phyloP scores from a whole-genome alignment of 2,113 vertebrate genomes.

The Calidris pugnax region DNA sequence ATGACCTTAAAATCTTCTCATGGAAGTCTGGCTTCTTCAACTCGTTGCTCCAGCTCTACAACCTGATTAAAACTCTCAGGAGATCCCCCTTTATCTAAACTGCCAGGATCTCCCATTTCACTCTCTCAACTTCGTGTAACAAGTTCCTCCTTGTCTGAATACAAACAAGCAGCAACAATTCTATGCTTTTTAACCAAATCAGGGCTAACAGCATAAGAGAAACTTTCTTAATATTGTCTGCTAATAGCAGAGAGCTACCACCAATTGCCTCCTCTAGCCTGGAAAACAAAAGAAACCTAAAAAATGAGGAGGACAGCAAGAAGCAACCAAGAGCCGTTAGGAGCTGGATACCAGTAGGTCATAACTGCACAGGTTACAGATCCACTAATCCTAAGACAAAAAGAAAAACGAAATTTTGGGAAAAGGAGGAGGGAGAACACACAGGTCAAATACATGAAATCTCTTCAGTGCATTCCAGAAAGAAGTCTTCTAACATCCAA shows the following conservation, averaged over 20 bases:
- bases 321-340: background rate
- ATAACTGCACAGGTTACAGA: background rate
- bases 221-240: background rate
- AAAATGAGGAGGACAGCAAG: background rate
- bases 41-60: background rate
- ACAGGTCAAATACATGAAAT: background rate
- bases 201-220: accelerated
- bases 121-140: background rate
- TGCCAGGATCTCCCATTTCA: background rate
- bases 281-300: background rate
- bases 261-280: background rate
- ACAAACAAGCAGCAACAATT: background rate
- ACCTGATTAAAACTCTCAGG: background rate
- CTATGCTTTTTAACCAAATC: background rate
- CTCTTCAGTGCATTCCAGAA: background rate
- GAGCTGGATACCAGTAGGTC: background rate
- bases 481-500: background rate
- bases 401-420: background rate
- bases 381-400: background rate
- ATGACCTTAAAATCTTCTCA: background rate
- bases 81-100: background rate
- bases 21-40: background rate
- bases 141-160: background rate
- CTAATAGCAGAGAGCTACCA: background rate
- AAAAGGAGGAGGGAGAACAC: background rate